Base-by-base conservation (phyloP, 2,797 vertebrate genomes). In the Anas acuta region DNA sequence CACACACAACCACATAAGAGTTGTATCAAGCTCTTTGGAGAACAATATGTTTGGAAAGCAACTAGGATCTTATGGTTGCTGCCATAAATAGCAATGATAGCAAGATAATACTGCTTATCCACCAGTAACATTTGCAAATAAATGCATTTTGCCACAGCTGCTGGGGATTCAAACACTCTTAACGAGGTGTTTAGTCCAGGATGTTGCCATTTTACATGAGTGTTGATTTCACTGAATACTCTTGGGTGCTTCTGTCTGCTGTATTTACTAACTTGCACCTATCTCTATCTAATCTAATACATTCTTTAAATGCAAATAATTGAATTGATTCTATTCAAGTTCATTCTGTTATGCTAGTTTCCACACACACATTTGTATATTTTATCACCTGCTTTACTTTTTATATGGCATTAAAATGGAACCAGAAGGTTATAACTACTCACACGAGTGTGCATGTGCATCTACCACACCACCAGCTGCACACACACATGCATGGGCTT, bases 41-140 rank as follows among this genome's bases (percentile, higher is more conserved):
- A 76, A 72, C 3, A 28, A 43, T 53, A 64, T 87, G 28, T 71
- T 91, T 84, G 69, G 74, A 89, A 91, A 90, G 33, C 69, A 90
- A 43, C 45, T 87, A 43, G 25, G 25, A 35, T 28, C 30, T 56
- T 89, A 47, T 35, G 80, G 65, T 9, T 72, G 53, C 71, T 89
- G 61, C 89, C 85, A 77, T 74, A 90, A 90, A 79, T 43, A 94
- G 39, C 71, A 90, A 22, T 32, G 82, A 47, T 43, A 84, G 65
- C 65, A 69, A 71, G 54, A 57, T 58, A 77, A 90, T 80, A 85
- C 89, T 87, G 20, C 75, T 94, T 90, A 76, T 75, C 69, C 74
- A 82, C 33, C 41, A 78, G 45, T 30, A 88, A 78, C 19, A n/a
- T 47, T 82, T 75, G 51, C 74, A 90, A 88, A 66, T 61, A 64